Evolutionary conservation across 2,797 vertebrate genomes (phyloP).

Genomic region (Paedocypris micromegethes): DNA sequence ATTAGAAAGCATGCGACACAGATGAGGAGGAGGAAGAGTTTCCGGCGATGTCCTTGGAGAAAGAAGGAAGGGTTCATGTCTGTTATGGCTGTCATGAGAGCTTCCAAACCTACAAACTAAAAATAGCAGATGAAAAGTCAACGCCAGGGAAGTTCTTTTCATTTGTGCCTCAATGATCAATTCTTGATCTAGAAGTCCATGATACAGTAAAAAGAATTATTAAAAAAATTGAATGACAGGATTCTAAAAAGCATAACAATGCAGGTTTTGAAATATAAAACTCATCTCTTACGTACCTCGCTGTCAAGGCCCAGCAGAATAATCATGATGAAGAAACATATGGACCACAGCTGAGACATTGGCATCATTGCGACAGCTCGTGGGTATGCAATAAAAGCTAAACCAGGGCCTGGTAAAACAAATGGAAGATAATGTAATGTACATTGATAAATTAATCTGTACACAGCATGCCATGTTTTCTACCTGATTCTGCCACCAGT

Average conservation of each 20-base stretch:
- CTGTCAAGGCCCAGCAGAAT: conserved; percentile 75
- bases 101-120: conserved; percentile 76
- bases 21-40: conserved; percentile 69
- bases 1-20: conserved; percentile 60
- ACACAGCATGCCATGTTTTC: conserved; percentile 8
- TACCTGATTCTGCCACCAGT: conserved; percentile 74
- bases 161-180: too few species aligned
- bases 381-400: conserved; percentile 77
- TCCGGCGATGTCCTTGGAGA: conserved; percentile 67
- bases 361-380: conserved; percentile 78
- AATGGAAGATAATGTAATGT: neutral
- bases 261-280: too few species aligned
- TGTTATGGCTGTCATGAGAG: conserved; percentile 63
- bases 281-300: conserved; percentile 53
- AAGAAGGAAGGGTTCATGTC: conserved; percentile 69
- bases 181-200: too few species aligned
- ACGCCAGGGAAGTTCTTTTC: neutral
- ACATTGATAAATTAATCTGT: neutral
- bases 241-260: too few species aligned
- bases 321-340: conserved; percentile 76
- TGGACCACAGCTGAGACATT: conserved; percentile 71
- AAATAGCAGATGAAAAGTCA: conserved; percentile 25
- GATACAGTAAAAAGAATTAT: too few species aligned
- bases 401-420: conserved; percentile 65
- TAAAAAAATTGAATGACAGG: too few species aligned